phyloP scores from a whole-genome alignment of 2,113 vertebrate species.

The Vulpes vulpes region DNA sequence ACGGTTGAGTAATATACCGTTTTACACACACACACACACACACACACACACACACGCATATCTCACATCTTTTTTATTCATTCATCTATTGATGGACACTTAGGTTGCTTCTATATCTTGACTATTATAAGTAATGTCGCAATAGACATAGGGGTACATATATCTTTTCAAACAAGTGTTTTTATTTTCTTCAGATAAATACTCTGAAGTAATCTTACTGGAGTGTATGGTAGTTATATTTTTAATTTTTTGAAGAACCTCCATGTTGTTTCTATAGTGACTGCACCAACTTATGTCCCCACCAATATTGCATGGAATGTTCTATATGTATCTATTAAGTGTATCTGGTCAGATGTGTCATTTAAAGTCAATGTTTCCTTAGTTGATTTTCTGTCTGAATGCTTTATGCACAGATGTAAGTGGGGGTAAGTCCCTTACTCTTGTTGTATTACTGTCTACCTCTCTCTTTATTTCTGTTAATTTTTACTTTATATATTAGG shows the following conservation, averaged over 20 bases:
- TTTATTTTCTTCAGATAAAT: background rate
- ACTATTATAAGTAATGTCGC: background rate
- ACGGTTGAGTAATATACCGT: background rate
- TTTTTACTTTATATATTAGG: background rate
- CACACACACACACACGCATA: background rate
- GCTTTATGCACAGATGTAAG: background rate
- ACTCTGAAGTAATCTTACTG: background rate
- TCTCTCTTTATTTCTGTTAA: background rate
- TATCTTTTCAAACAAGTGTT: background rate
- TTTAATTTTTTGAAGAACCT: background rate
- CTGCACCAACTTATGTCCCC: background rate
- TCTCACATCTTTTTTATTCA: background rate
- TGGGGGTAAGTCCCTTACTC: background rate
- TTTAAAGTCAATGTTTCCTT: background rate
- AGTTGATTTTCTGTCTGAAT: background rate
- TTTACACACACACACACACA: background rate
- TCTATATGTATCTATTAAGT: background rate
- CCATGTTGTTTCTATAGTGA: background rate
- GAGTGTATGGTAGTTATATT: background rate
- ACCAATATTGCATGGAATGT: background rate
- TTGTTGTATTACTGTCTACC: background rate
- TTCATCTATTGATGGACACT: background rate
- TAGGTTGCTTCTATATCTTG: background rate
- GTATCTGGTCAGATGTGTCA: background rate
- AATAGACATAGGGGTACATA: background rate